Evolutionary conservation across 2,888 invertebrate genomes (phyloP), one percentile per base, ranked within the genome.

Genomic region (Mimumesa dahlbomi): DNA sequence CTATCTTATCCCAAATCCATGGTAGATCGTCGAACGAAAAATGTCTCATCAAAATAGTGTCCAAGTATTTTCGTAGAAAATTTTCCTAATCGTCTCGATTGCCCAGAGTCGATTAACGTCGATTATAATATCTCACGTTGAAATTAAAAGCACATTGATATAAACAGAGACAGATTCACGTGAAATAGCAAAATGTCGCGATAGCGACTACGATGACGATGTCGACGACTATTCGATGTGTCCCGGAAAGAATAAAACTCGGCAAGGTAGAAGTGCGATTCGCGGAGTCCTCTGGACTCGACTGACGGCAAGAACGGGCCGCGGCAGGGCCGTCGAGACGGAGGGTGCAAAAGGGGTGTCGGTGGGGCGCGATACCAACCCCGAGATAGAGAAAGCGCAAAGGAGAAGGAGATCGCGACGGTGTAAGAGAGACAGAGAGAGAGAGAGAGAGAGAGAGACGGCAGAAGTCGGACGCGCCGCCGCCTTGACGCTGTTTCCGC

Each of bases 281-380:
- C 83, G 82, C 83, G 82, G 78, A 77, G 82, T 82, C 82, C 78
- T 80, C 83, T 53, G 83, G 82, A 82, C 83, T 75, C 82, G 80
- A 82, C 83, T 82, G 82, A 80, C 82, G 77, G 77, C 68, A 65
- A 72, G 68, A 73, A 67, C 73, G 45, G 53, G 56, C 63, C 57
- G 59, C 52, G 52, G 64, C 34, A 71, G 66, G 65, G 50, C 61
- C 59, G 75, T 56, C 72, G 75, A 61, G 78, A 61, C 71, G 72
- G 65, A 67, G 78, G 77, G 82, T 68, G 77, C 40, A 29, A 77
- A 80, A 58, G 73, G 69, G 81, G 65, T 65, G 63, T 11, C 56
- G 62, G 65, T 42, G 73, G 73, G 69, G 77, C 22, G 79, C 68
- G 53, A 81, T 76, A 64, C 66, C 70, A 73, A n/a, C 71, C 76